Base-by-base conservation (phyloP, 2,797 vertebrate genomes). In the Mus minutoides region DNA sequence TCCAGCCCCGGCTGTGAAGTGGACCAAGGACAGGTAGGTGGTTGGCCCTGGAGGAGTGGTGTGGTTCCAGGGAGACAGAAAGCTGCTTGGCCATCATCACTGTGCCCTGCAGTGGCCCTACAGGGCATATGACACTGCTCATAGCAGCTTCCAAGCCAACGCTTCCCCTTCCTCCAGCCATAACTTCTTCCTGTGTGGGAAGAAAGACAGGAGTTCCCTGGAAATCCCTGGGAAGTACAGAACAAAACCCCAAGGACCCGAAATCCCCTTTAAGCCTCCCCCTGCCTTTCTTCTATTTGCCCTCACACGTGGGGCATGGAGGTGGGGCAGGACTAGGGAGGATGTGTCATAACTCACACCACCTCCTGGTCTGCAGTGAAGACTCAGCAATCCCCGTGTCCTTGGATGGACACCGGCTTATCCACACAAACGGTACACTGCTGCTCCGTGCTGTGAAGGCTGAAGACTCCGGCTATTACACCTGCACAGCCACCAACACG, bases 391-490 rank as follows among this genome's bases (percentile, higher is more conserved):
- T 99, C 97, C 99, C 99, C 0, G 98, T 99, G 97, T 99, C 99
- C 2, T 98, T 99, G 92, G 99, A 99, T 0, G 99, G 99, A 34
- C 99, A 99, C 89, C 99, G 99, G 88, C 99, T 99, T 88, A 99
- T 99, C 98, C 98, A 99, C 97, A 91, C 99, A 69, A 99, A 99
- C 0, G 99, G 99, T 93, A 99, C 99, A 0, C 97, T 99, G 98
- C 99, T 99, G 97, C 98, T 99, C 95, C 99, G 99, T 40, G 99
- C 99, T 0, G 99, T 99, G 96, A 99, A 99, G 98, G 99, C 99
- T 0, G 99, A 99, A 97, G 99, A 99, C 97, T 99, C 99, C 0
- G 99, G 99, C 60, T 99, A 99, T 98, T 99, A 99, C 98, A 99
- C 99, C 87, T 99, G 99, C 98, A 99, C 99, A 0, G 99, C 99